Evolutionary conservation across 2,797 vertebrate species (phyloP).

Genomic region (Spondyliosoma cantharus): DNA sequence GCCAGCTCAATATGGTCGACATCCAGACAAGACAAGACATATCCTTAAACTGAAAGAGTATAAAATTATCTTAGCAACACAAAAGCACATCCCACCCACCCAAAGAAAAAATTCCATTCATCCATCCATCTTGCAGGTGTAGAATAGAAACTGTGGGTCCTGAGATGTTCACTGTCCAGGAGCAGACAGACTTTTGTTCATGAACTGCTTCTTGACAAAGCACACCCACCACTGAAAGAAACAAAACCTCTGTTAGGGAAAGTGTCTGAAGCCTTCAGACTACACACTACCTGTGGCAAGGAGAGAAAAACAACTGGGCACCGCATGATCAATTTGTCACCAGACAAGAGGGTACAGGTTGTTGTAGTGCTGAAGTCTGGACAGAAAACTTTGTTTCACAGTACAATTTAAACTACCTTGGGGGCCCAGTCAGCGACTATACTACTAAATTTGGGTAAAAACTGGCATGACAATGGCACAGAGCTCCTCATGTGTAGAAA

Average conservation of each 20-base stretch:
- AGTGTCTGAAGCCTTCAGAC: not conserved
- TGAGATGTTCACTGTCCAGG: conserved; percentile 89
- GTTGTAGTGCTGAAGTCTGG: not conserved
- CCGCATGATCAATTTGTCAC: not conserved
- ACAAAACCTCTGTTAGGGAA: not conserved
- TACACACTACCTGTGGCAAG: not conserved
- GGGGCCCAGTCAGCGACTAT: not conserved
- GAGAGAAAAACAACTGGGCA: not conserved
- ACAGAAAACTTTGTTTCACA: not conserved
- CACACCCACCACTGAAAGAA: conserved; percentile 96
- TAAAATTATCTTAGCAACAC: conserved; percentile 77
- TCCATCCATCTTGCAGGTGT: conserved; percentile 57
- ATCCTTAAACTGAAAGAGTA: conserved; percentile 73
- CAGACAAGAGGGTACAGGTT: not conserved
- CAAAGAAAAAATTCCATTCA: conserved; percentile 30
- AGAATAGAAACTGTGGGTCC: conserved; percentile 52
- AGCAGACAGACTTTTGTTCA: conserved; percentile 99
- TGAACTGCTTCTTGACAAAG: conserved; percentile 99
- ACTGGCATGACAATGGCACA: no score
- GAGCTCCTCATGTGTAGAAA: not conserved
- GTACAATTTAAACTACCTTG: not conserved
- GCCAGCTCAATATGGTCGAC: conserved; percentile 85
- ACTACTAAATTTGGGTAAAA: no score
- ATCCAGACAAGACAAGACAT: conserved; percentile 65
- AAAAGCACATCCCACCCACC: conserved; percentile 34